Conservation (phyloP, 2,113 vertebrate genomes). For the Nanorana parkeri region DNA sequence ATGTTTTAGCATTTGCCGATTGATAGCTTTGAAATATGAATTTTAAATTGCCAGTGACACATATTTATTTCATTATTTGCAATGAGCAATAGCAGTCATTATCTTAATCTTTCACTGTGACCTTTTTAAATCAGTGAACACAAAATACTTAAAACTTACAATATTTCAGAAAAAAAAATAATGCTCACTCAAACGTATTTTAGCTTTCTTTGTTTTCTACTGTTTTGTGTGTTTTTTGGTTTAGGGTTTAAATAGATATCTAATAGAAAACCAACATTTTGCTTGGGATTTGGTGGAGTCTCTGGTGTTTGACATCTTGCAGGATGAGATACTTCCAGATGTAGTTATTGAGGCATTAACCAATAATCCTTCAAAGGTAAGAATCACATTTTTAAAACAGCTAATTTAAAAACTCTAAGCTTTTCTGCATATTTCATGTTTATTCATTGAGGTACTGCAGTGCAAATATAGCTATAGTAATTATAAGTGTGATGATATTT, state of each 20-base stretch:
- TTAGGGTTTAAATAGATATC: neutral
- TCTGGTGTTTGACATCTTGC: conserved; percentile 5
- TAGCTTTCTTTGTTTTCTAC: neutral
- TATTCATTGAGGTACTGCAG: no score
- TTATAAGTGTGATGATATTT: no score
- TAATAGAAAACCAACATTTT: conserved; percentile 25
- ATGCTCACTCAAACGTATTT: neutral
- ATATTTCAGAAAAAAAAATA: conserved; percentile 19
- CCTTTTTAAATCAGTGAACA: conserved; percentile 27
- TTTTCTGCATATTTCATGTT: no score
- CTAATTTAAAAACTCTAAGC: no score
- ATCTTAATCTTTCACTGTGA: neutral
- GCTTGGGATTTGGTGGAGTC: conserved; percentile 16
- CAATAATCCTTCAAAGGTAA: conserved; percentile 28
- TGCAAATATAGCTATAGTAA: no score
- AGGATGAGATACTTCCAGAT: conserved; percentile 19
- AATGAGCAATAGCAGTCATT: no score
- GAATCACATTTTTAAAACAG: neutral
- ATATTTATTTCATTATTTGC: no score
- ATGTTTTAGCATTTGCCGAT: no score
- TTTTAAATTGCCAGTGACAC: no score
- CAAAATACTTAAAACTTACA: conserved; percentile 27
- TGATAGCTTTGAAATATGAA: no score
- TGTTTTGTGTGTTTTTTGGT: neutral
- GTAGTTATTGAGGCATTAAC: conserved; percentile 38